Evolutionary conservation across 2,797 vertebrate genomes (phyloP), one percentile per base, ranked within the genome.

Genomic region (Lutjanus campechanus): DNA sequence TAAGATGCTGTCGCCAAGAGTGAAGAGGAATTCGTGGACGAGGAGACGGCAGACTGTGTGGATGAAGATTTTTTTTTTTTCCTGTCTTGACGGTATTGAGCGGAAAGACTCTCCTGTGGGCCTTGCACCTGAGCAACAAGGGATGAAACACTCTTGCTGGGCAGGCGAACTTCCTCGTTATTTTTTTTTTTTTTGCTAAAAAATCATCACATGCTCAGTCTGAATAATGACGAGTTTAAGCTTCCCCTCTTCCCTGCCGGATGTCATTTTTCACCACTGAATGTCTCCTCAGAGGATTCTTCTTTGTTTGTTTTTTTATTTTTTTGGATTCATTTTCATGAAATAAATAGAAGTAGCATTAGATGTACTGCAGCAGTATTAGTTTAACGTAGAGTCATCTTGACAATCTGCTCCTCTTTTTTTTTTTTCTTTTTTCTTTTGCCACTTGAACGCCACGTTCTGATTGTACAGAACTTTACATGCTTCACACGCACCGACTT

Each of bases 331-430:
- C 29, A 78, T 78, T 86, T 79, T 85, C 82, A 88, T 80, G 41
- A 83, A 77, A 74, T 84, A 67, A 43, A 29, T 90, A 90, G 87
- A 89, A 54, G 87, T 93, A 93, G 92, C 89, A 83, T 69, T 91
- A 89, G 85, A 79, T 90, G 73, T 82, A 88, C 88, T 72, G 87
- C 93, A 95, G 92, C 89, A 88, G 76, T 88, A 85, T 87, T 86
- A 83, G 81, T 36, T 36, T 73, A 5, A 69, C 11, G 36, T 87
- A 81, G 81, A 84, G 79, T 81, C 86, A 78, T 83, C 68, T 81
- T 75, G 69, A 84, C 87, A 80, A 82, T 82, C 82, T 78, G 76
- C 78, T 82, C 82, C 76, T 68, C 29, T 75, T 64, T 66, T 51
- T 60, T 9, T 40, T 69, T 70, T 64, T 63, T 73, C 15, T 65